Evolutionary conservation across 2,888 invertebrate species (phyloP), one percentile per base, ranked within the genome.

Genomic region (Mythimna ferrago): DNA sequence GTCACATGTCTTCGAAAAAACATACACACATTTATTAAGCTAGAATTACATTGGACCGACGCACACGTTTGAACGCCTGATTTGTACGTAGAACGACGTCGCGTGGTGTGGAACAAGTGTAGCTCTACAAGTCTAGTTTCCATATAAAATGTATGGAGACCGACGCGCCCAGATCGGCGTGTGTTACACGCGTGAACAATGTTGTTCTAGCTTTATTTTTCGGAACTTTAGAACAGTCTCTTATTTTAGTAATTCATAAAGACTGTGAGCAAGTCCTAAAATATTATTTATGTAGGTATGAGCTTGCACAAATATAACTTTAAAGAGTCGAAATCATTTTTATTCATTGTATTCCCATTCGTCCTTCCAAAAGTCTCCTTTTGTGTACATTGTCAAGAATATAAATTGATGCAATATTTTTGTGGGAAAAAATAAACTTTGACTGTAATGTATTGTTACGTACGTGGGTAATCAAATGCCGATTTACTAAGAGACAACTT

Each of bases 171-270:
- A 26, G 26, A 26, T 26, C 26, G 26, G 26, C 2, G 26, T 26
- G 26, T 26, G 26, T 1, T 2, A 26, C 26, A 26, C 26, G 26
- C 2, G 26, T 26, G 26, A 26, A 26, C 26, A 26, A 2, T 26
- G 26, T 26, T 1, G 26, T 26, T 26, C 26, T 26, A 26, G 2
- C 26, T 26, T 26, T 54, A 54, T 21, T 54, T 21, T 10, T 21
- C 48, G 48, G 3, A 48, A 48, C 16, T 48, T 48, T 48, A 2
- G 16, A 48, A 48, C 16, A 14, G 48, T 16, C 48, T 48, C 16
- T 48, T 54, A 35, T 64, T 87, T 86, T 68, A 65, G 75, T 79
- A 76, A 89, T 91, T 87, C 85, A 87, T 92, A 88, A 89, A 81
- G 87, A 86, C n/a, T 56, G n/a, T 54, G 62, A 32, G 32, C 26